Base-by-base conservation (phyloP, 2,888 invertebrate genomes). In the Tetragnatha montana region DNA sequence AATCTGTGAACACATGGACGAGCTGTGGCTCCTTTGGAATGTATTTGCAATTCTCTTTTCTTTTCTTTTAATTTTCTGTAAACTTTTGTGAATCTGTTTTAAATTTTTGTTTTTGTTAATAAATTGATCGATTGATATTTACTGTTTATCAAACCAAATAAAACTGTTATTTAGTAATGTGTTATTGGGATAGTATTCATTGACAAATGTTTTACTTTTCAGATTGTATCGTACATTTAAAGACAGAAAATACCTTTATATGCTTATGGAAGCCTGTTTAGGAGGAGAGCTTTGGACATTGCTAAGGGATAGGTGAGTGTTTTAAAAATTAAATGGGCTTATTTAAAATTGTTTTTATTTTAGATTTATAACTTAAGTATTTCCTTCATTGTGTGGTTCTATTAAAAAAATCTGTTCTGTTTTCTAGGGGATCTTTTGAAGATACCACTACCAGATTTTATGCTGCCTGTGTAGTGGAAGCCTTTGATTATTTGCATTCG, bases 271-370 rank as follows among this genome's bases (percentile, higher is more conserved):
- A 93, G 97, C 97, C 91, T 99, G 99, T 93, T 95, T 99, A 87
- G 99, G 99, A 82, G 99, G 99, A 86, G 99, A 99, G 94, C 94
- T 99, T 88, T 99, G 99, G 99, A 99, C 99, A 8, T 97, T 99
- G 92, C 95, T 99, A 92, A 95, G 95, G 93, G 94, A 95, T 92
- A 91, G 91, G 91, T 91, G 50, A 75, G 49, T 71, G 14, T 70
- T 69, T 22, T 82, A 75, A 17, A 1, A 7, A 47, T 49, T 75
- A 7, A 75, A 47, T 21, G 6, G 0, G 7, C 73, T 73, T 21
- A 75, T 17, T 8, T 49, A 35, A 75, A 4, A 60, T 10, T 60
- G 4, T 60, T 60, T 60, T 60, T 60, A 60, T 60, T 8, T n/a
- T 12, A 60, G 10, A 60, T 60, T 60, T 60, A 3, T 8, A 10